Evolutionary conservation across 2,797 vertebrate species (phyloP).

Genomic region (Sebastes jordani): DNA sequence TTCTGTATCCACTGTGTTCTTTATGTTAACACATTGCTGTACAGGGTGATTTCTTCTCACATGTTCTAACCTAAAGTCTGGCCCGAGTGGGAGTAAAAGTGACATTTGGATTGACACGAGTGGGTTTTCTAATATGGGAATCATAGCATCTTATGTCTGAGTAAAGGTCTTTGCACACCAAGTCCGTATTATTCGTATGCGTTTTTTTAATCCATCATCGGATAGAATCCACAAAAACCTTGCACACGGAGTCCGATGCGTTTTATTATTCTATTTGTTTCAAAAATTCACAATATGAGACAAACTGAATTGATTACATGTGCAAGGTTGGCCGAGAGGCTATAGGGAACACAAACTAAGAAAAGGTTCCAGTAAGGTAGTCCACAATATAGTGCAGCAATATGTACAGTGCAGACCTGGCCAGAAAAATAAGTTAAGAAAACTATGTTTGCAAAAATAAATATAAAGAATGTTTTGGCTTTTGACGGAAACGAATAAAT

Average conservation of each 20-base stretch:
- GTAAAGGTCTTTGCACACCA: not conserved
- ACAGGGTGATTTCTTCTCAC: not conserved
- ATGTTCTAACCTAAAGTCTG: not conserved
- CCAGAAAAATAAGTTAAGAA: too few species aligned
- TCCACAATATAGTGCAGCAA: too few species aligned
- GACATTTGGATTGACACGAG: not conserved
- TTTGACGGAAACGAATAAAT: too few species aligned
- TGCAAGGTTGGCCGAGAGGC: not conserved
- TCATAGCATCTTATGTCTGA: not conserved
- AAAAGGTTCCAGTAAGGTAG: too few species aligned
- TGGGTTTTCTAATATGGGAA: not conserved
- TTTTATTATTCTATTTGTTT: not conserved
- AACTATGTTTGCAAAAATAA: too few species aligned
- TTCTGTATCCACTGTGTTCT: not conserved
- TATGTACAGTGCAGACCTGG: too few species aligned
- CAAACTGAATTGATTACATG: not conserved
- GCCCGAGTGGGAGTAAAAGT: not conserved
- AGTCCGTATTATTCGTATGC: fast-evolving
- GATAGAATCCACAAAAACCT: not conserved
- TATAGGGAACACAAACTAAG: too few species aligned
- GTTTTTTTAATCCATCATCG: not conserved
- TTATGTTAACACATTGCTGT: too few species aligned
- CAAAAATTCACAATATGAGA: not conserved
- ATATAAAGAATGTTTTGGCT: too few species aligned
- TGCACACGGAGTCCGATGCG: too few species aligned